Evolutionary conservation across 2,888 invertebrate genomes (phyloP), one percentile per base, ranked within the genome.

Genomic region (Cryptus viduatorius): DNA sequence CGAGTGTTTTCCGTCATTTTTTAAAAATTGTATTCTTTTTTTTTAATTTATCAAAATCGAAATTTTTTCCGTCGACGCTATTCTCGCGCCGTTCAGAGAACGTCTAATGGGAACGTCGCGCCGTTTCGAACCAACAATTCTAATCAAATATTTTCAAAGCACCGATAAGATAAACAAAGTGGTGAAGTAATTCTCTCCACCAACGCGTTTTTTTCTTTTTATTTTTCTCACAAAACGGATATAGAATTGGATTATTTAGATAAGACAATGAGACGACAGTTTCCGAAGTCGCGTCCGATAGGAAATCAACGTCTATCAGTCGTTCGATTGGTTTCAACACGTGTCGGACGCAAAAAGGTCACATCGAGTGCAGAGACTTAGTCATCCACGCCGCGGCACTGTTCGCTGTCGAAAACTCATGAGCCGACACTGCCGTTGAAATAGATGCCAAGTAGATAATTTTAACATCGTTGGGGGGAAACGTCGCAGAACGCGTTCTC

Each of bases 1-100:
- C 69, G 69, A 0, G 53, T 37, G n/a, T 61, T 14, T 53, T 73
- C 72, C 37, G 72, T 37, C 81, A 81, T 84, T 71, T 75, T 65
- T 24, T 24, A 24, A 24, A 19, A 24, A 19, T 56, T 64, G 4
- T 37, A 37, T 37, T 37, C 5, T 37, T 37, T 37, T 37, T 24
- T 24, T 24, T 2, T 24, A 24, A 24, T 24, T 24, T 24, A 24
- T 1, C 24, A 3, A 24, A 24, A 24, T 24, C 24, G 24, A 24
- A 24, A 24, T 3, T 24, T 24, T 24, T 37, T 37, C 37, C 8
- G 8, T 37, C 37, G 37, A 37, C 4, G 37, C 37, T 1, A 8
- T 37, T 37, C 37, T 4, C 37, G 4, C 37, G 37, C 37, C 37
- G 37, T 37, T 37, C 8, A 37, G 37, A 37, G 37, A 37, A 37